Conservation (phyloP, 1,140 invertebrate genomes). For the Marisa cornuarietis region DNA sequence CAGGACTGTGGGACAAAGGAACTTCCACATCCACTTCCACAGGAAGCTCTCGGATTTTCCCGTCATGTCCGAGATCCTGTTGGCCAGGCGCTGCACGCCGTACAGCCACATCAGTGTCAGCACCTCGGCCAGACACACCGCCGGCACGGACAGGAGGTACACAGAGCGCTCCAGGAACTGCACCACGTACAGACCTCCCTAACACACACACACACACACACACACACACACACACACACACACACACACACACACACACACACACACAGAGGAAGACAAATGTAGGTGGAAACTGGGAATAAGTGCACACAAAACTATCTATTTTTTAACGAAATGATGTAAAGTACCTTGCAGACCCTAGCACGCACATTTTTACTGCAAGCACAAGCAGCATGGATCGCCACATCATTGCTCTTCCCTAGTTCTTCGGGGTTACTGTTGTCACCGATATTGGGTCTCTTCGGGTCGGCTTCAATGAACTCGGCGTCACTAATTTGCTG, state of each 20-base stretch:
- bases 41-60: conserved; percentile 50
- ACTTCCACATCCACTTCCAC: conserved; percentile 58
- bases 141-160: conserved; percentile 36
- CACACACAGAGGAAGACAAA: not conserved
- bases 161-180: conserved; percentile 42
- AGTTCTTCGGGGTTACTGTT: too few relatives aligned
- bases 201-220: not conserved
- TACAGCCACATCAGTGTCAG: conserved; percentile 53
- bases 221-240: not conserved
- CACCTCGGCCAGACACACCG: conserved; percentile 47
- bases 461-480: too few relatives aligned
- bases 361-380: too few relatives aligned
- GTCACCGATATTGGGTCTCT: too few relatives aligned
- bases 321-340: too few relatives aligned
- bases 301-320: too few relatives aligned
- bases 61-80: conserved; percentile 61
- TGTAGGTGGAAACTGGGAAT: too few relatives aligned
- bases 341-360: too few relatives aligned
- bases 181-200: conserved; percentile 47
- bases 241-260: not conserved
- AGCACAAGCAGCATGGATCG: too few relatives aligned
- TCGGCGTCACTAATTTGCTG: too few relatives aligned
- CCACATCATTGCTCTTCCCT: too few relatives aligned
- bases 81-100: conserved; percentile 56
- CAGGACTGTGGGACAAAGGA: conserved; percentile 47